Conservation (phyloP, 2,113 vertebrate species). For the Thymallus thymallus region DNA sequence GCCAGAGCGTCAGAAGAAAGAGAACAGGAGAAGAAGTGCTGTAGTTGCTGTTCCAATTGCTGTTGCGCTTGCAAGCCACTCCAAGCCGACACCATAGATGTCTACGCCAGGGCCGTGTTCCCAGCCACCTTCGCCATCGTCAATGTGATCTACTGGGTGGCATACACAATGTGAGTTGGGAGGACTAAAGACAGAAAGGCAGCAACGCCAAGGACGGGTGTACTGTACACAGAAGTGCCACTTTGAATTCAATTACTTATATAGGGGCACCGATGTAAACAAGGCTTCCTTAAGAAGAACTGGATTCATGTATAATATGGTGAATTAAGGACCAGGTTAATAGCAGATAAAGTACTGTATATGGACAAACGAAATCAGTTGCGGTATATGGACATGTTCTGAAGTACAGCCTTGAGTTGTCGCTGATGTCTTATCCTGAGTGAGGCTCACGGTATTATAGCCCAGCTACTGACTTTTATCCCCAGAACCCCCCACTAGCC, state of each 20-base stretch:
- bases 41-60: constrained; percentile 83
- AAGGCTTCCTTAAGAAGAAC: too few species aligned
- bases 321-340: not conserved
- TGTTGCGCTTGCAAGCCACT: constrained; percentile 88
- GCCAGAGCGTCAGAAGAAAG: constrained; percentile 52
- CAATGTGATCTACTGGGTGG: constrained; percentile 97
- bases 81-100: constrained; percentile 94
- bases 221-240: constrained; percentile 49
- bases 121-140: constrained; percentile 94
- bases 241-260: constrained; percentile 31
- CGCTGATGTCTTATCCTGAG: constrained; percentile 18
- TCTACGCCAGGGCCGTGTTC: constrained; percentile 92
- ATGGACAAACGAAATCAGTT: not conserved
- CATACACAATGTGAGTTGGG: constrained; percentile 84
- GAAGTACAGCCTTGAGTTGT: constrained; percentile 12
- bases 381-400: constrained; percentile 4
- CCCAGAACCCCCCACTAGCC: too few species aligned
- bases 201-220: constrained; percentile 17
- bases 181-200: not conserved
- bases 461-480: not conserved
- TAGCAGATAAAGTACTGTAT: not conserved
- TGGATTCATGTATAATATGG: too few species aligned
- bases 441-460: constrained; percentile 14
- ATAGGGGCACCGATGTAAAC: too few species aligned
- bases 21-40: constrained; percentile 75